phyloP scores from a whole-genome alignment of 2,113 vertebrate species.

The Geothlypis trichas region DNA sequence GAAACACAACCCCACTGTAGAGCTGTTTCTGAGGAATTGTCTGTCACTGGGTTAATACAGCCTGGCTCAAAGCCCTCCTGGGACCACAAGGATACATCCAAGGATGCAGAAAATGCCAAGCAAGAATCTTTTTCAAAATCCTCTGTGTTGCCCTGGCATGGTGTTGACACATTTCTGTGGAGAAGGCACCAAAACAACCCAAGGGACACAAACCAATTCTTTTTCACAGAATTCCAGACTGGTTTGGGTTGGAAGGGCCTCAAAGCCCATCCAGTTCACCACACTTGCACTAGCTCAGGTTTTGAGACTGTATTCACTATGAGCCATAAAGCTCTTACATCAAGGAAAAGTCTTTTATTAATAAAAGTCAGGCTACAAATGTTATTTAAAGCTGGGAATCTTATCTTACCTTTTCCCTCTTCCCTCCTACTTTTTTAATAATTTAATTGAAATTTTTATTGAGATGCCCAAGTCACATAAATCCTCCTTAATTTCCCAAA shows the following conservation, averaged over 20 bases:
- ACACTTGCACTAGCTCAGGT: too few species aligned
- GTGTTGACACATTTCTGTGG: background rate
- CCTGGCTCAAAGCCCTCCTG: background rate
- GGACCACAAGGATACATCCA: background rate
- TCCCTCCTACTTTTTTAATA: accelerated
- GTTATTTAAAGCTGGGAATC: background rate
- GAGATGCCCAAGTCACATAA: background rate
- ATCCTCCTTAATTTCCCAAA: background rate
- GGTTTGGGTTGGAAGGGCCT: background rate
- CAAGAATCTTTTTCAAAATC: background rate
- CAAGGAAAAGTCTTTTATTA: background rate
- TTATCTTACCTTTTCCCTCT: background rate
- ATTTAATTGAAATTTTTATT: background rate
- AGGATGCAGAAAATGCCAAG: background rate
- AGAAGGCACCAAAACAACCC: background rate
- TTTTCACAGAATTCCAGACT: background rate
- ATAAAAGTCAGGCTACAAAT: background rate
- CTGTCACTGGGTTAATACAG: background rate
- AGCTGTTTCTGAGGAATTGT: background rate
- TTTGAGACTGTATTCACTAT: background rate
- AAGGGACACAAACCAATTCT: background rate
- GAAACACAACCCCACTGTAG: background rate
- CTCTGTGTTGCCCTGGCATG: accelerated
- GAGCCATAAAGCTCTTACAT: background rate
- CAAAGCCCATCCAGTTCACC: background rate